These are phyloP conservation scores for Triops longicaudatus DNA, from an alignment of 1,140 invertebrate species.

Conservation along the genomic window DNA sequence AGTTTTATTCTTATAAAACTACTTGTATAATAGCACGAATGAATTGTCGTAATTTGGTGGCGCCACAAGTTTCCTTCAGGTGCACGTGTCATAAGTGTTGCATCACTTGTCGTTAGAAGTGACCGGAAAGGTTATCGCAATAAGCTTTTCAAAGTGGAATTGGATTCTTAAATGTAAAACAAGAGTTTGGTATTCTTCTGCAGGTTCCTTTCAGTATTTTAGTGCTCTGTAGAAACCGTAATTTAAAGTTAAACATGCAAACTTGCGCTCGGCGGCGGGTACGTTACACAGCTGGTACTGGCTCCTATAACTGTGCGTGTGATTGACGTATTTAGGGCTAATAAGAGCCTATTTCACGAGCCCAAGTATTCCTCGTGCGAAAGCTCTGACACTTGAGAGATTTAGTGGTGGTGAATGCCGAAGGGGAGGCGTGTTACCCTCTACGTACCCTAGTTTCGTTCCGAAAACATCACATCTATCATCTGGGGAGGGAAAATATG, in stretches of 20 bases:
- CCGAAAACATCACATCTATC: too few relatives aligned
- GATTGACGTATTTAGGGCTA: slow-evolving; percentile 3
- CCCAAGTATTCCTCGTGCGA: neutral
- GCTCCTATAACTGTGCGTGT: neutral
- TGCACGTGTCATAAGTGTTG: too few relatives aligned
- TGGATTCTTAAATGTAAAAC: too few relatives aligned
- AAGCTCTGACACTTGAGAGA: neutral
- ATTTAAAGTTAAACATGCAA: neutral
- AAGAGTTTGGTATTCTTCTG: neutral
- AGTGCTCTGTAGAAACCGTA: neutral
- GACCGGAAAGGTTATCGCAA: too few relatives aligned
- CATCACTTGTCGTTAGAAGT: too few relatives aligned
- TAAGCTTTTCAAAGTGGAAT: too few relatives aligned
- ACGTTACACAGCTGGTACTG: neutral
- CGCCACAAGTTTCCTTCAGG: too few relatives aligned
- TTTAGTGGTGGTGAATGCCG: neutral
- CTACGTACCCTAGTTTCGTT: neutral
- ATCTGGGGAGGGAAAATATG: too few relatives aligned
- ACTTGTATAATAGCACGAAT: too few relatives aligned
- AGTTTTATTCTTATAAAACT: too few relatives aligned
- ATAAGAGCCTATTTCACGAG: neutral
- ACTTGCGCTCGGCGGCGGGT: neutral
- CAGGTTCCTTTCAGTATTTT: neutral
- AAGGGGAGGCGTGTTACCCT: too few relatives aligned
- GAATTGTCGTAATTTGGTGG: too few relatives aligned